Percentiles rank a stretch among this genome's conserved stretches.
phyloP scores from a whole-genome alignment of 2,797 vertebrate genomes.

The Chelon auratus region DNA sequence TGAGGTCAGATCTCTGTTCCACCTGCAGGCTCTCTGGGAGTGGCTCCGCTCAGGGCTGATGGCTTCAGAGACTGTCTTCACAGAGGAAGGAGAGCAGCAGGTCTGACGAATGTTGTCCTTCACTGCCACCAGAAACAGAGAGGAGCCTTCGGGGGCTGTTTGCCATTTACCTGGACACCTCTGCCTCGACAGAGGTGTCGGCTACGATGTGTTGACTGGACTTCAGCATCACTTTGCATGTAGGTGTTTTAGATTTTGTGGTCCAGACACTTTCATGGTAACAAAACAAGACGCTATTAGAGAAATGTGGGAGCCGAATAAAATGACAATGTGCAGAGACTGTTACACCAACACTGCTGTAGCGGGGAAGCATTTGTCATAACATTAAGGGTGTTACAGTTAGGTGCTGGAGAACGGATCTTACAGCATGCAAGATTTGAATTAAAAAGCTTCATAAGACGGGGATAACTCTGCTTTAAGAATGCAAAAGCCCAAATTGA shows the following conservation, averaged over 20 bases:
- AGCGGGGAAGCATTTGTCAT: neutral
- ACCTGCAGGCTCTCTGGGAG: neutral
- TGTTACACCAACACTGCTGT: neutral
- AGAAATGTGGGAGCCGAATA: neutral
- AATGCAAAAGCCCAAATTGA: neutral
- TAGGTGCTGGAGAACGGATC: neutral
- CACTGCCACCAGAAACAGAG: conserved; percentile 5
- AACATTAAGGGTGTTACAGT: neutral
- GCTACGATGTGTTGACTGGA: neutral
- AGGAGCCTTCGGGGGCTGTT: neutral
- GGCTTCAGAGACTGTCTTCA: neutral
- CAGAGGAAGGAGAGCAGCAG: neutral
- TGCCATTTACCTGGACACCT: conserved; percentile 21
- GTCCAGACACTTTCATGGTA: neutral
- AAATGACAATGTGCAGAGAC: neutral
- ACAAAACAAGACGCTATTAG: neutral
- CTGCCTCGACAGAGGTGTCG: conserved; percentile 29
- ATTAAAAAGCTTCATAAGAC: neutral
- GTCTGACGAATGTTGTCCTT: conserved; percentile 3
- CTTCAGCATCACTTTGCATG: neutral
- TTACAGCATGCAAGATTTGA: neutral
- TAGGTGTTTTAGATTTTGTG: neutral
- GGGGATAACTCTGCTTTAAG: neutral
- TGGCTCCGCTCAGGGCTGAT: neutral
- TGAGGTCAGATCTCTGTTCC: conserved; percentile 23